A percentile compares a stretch with the other conserved stretches of the same genome.
These are phyloP conservation scores for Penaeus japonicus DNA, from an alignment of 1,140 invertebrate species.

Conservation along the genomic window DNA sequence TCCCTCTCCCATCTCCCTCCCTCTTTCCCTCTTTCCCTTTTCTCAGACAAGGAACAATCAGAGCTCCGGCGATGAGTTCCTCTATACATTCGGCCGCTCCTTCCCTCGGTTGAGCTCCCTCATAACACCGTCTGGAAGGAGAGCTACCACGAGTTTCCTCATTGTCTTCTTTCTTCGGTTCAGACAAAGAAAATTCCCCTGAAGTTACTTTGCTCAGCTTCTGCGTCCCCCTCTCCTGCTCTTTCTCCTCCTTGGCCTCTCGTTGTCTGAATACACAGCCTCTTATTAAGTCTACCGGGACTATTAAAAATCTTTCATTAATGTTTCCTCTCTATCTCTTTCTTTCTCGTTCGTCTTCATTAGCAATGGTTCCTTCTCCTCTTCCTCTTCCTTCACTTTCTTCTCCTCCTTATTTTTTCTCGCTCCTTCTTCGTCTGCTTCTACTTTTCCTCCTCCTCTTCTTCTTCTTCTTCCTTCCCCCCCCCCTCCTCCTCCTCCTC, in stretches of 20 bases:
- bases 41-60: not conserved
- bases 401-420: no score
- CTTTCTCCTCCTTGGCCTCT: not conserved
- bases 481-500: no score
- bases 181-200: no score
- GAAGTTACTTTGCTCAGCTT: not conserved
- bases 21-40: not conserved
- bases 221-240: not conserved
- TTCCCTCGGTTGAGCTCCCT: no score
- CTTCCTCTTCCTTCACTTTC: not conserved
- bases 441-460: not conserved
- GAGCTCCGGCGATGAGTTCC: no score
- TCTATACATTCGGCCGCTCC: no score
- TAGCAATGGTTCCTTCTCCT: no score
- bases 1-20: not conserved
- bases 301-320: not conserved
- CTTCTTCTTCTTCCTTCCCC: no score
- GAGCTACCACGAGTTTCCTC: no score
- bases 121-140: no score
- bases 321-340: not conserved
- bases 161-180: no score
- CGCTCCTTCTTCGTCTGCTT: not conserved
- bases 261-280: not conserved
- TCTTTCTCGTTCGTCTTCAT: not conserved
- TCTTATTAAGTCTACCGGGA: not conserved